A percentile compares a stretch with the other conserved stretches of the same genome.
Conservation (phyloP, 1,140 invertebrate species). For the Maniola jurtina region DNA sequence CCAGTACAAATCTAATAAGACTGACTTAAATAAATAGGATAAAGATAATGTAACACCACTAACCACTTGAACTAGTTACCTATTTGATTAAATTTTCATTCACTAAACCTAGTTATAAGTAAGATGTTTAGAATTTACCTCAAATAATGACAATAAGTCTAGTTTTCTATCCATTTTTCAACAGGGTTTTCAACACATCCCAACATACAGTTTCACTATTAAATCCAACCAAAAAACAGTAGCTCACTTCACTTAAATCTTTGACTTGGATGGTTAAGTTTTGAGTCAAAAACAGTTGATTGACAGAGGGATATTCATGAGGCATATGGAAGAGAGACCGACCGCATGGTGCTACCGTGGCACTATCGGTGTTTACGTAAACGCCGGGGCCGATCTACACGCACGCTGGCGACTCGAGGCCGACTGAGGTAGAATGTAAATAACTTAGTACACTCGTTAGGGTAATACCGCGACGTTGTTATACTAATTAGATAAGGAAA, state of each 20-base stretch:
- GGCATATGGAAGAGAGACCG: conserved; percentile 60
- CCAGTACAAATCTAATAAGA: no score
- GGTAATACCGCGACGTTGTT: conserved; percentile 26
- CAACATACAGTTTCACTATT: conserved; percentile 41
- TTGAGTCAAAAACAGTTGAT: conserved; percentile 26
- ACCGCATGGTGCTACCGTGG: conserved; percentile 76
- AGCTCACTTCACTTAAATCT: conserved; percentile 11
- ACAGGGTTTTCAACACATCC: conserved; percentile 57
- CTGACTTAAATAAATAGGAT: neutral
- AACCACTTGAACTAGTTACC: neutral
- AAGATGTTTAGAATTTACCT: conserved; percentile 54
- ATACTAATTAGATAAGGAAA: conserved; percentile 56
- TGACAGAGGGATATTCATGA: conserved; percentile 38
- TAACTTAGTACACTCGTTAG: conserved; percentile 8
- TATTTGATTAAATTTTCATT: neutral
- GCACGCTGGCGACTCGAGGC: conserved; percentile 32
- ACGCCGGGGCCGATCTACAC: conserved; percentile 32
- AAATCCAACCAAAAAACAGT: conserved; percentile 1
- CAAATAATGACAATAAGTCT: conserved; percentile 74
- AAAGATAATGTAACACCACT: neutral
- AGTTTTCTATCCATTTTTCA: conserved; percentile 74
- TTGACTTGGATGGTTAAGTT: conserved; percentile 9
- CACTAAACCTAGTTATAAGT: neutral
- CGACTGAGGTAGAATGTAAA: conserved; percentile 16
- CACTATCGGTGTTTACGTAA: conserved; percentile 61